Percentiles rank a stretch among this genome's conserved stretches.
These are phyloP conservation scores for Ditula angustiorana DNA, from an alignment of 2,888 invertebrate genomes.

Conservation along the genomic window DNA sequence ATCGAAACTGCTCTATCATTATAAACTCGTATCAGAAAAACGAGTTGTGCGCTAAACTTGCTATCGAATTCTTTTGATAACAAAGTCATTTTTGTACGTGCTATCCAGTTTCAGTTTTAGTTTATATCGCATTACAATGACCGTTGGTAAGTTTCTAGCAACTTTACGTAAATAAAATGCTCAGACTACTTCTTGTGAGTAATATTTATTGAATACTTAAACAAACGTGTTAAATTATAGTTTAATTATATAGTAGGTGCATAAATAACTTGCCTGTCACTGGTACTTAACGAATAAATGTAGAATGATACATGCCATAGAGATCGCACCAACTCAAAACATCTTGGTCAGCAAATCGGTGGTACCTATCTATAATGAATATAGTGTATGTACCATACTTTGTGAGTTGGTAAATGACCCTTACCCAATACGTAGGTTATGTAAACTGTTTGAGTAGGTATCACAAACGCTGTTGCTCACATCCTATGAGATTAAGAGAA, in stretches of 20 bases:
- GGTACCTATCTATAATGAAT: slow-evolving; percentile 4
- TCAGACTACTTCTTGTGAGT: background rate
- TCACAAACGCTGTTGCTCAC: background rate
- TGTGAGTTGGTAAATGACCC: slow-evolving; percentile 21
- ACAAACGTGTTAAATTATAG: background rate
- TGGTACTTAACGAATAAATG: no score
- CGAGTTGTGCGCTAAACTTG: slow-evolving; percentile 8
- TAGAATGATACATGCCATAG: background rate
- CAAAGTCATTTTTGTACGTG: background rate
- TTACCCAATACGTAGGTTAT: slow-evolving; percentile 26
- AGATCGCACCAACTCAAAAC: background rate
- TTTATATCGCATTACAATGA: slow-evolving; percentile 8
- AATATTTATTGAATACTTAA: background rate
- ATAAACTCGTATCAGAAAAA: slow-evolving; percentile 6
- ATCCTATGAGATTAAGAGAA: background rate
- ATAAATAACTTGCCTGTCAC: background rate
- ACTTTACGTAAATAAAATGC: background rate
- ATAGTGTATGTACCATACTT: slow-evolving; percentile 3
- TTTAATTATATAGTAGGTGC: background rate
- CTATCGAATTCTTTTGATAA: background rate
- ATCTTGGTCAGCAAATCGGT: slow-evolving; percentile 17
- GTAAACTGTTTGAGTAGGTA: slow-evolving; percentile 20
- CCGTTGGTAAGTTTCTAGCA: slow-evolving; percentile 38
- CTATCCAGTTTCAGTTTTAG: slow-evolving; percentile 1
- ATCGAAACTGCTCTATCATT: slow-evolving; percentile 26